Evolutionary conservation across 2,888 invertebrate species (phyloP), one percentile per base, ranked within the genome.

Genomic region (Patella ulyssiponensis): DNA sequence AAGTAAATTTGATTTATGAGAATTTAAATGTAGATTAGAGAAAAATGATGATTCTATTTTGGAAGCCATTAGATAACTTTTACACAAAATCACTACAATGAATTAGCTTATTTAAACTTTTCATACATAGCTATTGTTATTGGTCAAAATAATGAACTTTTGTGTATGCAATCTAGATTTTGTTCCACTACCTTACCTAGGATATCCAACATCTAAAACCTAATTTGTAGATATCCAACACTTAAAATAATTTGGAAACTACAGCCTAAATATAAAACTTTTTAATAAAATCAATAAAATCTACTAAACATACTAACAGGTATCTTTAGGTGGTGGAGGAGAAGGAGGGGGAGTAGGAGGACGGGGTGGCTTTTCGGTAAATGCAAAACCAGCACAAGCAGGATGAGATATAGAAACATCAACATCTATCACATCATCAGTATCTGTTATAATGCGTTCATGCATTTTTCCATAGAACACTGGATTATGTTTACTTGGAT

Each of bases 391-490:
- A 70, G 89, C 80, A 77, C 88, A 88, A 17, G 91, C 87, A 11
- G 91, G 91, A 78, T 91, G 91, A 71, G 85, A 85, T 14, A 82
- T 77, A 12, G 90, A 78, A 11, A 87, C 79, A 81, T 91, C 90
- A 75, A 91, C 83, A n/a, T 90, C 90, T 74, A 84, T 82, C n/a
- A 77, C 72, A 9, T 79, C 75, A 78, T 89, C 86, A 51, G 74
- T 81, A 82, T 90, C 90, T 69, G 81, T 71, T 15, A 74, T 75
- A 14, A 89, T 80, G 15, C 75, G 79, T 44, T 84, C 79, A 75
- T 87, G 86, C 88, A 90, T 88, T 44, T 85, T 86, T 4, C 91
- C 91, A 85, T 88, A 91, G 77, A 91, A 90, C 1, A 90, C 91
- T 2, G 91, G 90, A 72, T 86, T 87, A 78, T 90, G 89, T 78